Conservation (phyloP, 2,113 vertebrate species). For the Callipepla squamata region DNA sequence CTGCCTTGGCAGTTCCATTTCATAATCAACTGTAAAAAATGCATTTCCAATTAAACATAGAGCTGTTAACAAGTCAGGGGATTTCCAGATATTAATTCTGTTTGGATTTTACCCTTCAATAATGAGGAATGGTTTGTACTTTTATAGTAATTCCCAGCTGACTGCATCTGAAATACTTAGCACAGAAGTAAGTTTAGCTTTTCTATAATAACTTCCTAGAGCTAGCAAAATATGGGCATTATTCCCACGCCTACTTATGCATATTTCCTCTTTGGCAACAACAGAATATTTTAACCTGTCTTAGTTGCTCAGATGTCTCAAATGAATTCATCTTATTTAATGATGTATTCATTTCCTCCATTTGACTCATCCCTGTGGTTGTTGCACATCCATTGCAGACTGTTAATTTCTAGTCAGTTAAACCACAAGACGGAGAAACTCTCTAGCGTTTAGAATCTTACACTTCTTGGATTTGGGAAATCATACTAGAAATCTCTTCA, state of each 20-base stretch:
- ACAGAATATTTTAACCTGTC: neutral
- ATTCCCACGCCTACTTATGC: constrained; percentile 10
- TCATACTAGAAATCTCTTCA: neutral
- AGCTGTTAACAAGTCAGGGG: neutral
- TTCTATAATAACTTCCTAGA: constrained; percentile 35
- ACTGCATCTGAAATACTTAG: constrained; percentile 31
- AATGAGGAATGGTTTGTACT: constrained; percentile 40
- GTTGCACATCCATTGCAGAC: neutral
- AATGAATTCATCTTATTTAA: constrained; percentile 57
- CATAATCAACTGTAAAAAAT: neutral
- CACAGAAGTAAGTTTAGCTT: neutral
- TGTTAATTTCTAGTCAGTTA: neutral
- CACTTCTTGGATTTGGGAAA: neutral
- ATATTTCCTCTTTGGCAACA: constrained; percentile 42
- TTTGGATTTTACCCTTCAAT: constrained; percentile 40
- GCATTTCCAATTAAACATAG: constrained; percentile 2
- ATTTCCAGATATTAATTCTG: constrained; percentile 51
- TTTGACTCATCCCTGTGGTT: constrained; percentile 26
- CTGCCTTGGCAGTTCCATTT: neutral
- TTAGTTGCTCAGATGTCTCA: constrained; percentile 23
- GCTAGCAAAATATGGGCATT: constrained; percentile 30
- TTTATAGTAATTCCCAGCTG: constrained; percentile 39
- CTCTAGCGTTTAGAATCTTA: neutral
- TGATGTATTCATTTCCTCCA: constrained; percentile 59
- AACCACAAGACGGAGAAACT: neutral